Evolutionary conservation across 2,888 invertebrate species (phyloP).

Genomic region (Volucella inflata): DNA sequence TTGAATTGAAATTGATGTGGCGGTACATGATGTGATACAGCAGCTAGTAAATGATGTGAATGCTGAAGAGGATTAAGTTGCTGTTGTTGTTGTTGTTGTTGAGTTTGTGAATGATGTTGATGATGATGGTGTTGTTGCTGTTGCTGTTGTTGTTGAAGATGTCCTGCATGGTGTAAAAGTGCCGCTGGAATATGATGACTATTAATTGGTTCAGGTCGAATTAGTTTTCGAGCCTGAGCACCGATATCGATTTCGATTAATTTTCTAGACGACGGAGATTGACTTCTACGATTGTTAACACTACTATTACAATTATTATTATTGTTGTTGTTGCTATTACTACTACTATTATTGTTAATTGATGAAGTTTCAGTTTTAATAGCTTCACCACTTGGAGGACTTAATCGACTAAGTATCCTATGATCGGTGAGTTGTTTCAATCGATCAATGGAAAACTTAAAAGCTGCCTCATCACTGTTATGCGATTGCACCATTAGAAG

Average conservation of each 20-base stretch:
- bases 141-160: constrained; percentile 74
- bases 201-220: constrained; percentile 80
- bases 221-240: constrained; percentile 78
- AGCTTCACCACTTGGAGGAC: constrained; percentile 79
- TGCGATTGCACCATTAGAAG: constrained; percentile 65
- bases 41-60: constrained; percentile 57
- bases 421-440: constrained; percentile 83
- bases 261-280: constrained; percentile 78
- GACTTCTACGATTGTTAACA: constrained; percentile 76
- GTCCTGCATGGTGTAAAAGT: constrained; percentile 80
- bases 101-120: constrained; percentile 61
- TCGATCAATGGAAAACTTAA: constrained; percentile 82
- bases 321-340: constrained; percentile 70
- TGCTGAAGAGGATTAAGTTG: constrained; percentile 55
- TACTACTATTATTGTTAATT: constrained; percentile 77
- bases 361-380: constrained; percentile 69
- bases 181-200: constrained; percentile 54
- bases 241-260: constrained; percentile 79
- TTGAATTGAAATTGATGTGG: constrained; percentile 75
- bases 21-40: constrained; percentile 28
- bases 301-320: constrained; percentile 74
- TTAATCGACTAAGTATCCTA: constrained; percentile 81
- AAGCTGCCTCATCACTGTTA: constrained; percentile 58
- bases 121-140: constrained; percentile 57
- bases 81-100: constrained; percentile 21